Base-by-base conservation (phyloP, 2,888 invertebrate species). In the Dorcus parallelipipedus region DNA sequence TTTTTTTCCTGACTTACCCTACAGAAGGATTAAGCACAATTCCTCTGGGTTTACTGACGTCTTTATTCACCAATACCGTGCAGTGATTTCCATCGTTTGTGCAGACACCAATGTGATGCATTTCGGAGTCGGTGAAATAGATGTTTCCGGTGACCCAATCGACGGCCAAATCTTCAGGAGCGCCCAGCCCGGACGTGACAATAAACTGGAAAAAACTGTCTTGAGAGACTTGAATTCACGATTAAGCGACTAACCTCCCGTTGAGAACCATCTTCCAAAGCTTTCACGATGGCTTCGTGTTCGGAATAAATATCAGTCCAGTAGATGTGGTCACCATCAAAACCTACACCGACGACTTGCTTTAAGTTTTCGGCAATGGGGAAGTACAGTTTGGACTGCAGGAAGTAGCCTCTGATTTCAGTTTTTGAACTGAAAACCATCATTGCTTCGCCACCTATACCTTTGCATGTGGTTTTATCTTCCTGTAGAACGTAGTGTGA, bases 131-230 rank as follows among this genome's bases (percentile, higher is more conserved):
- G 2, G 89, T 88, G 73, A 93, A 91, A 77, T 93, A 94, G 42
- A 95, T 82, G 73, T 93, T 92, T 0, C 85, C 84, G 0, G 90
- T 91, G 6, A 90, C 71, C 86, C 87, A 90, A 76, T 93, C 93
- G 20, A 91, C 79, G 0, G 89, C 87, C 54, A 93, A 78, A 66
- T 90, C 90, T 61, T 91, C 91, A 0, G 91, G 89, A 3, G 84
- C 81, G 59, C 86, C 86, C 0, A 93, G 71, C 1, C 93, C 92
- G 63, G 86, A 77, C 5, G 86, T 83, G 2, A 87, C 81, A 23
- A 89, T 60, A 1, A 84, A 78, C 83, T 84, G 52, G 20, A 53
- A 17, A 9, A 33, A 6, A 3, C 9, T 17, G 20, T 1, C 5
- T 14, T 23, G 26, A 48, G 20, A 17, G 41, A 10, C 41, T 41